Conservation (phyloP, 2,888 invertebrate species). For the Nephrotoma guestfalica region DNA sequence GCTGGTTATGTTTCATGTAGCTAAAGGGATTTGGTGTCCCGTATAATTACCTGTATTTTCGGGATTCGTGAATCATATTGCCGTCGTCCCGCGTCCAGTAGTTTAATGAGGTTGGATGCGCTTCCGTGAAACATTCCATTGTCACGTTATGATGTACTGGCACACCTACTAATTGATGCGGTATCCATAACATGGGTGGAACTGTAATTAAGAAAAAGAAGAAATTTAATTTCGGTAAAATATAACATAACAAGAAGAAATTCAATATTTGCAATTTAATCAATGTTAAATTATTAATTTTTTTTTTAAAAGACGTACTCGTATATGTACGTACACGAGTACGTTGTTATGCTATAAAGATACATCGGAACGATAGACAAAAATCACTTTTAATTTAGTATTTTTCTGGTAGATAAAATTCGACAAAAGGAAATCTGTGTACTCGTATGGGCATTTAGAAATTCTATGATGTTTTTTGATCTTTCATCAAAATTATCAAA, state of each 20-base stretch:
- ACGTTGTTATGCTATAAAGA: background rate
- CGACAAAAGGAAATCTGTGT: background rate
- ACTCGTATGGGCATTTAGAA: background rate
- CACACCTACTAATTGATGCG: slow-evolving; percentile 77
- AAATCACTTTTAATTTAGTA: background rate
- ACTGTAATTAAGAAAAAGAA: slow-evolving; percentile 40
- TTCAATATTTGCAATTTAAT: background rate
- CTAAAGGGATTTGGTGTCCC: background rate
- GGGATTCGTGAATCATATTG: slow-evolving; percentile 75
- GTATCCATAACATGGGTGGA: slow-evolving; percentile 85
- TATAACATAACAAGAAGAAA: background rate
- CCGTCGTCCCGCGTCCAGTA: slow-evolving; percentile 82
- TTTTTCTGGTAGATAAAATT: background rate
- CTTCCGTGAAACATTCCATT: slow-evolving; percentile 79
- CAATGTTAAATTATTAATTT: background rate
- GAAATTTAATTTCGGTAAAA: background rate
- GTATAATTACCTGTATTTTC: slow-evolving; percentile 49
- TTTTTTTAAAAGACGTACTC: background rate
- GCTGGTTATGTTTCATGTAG: background rate
- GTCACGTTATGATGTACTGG: slow-evolving; percentile 71
- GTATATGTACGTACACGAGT: background rate
- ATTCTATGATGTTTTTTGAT: background rate
- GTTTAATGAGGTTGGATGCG: slow-evolving; percentile 79
- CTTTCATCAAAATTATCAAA: background rate
- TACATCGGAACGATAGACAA: background rate